Evolutionary conservation across 1,140 invertebrate species (phyloP), one percentile per base, ranked within the genome.

Genomic region (Aphelinus atriplicis): DNA sequence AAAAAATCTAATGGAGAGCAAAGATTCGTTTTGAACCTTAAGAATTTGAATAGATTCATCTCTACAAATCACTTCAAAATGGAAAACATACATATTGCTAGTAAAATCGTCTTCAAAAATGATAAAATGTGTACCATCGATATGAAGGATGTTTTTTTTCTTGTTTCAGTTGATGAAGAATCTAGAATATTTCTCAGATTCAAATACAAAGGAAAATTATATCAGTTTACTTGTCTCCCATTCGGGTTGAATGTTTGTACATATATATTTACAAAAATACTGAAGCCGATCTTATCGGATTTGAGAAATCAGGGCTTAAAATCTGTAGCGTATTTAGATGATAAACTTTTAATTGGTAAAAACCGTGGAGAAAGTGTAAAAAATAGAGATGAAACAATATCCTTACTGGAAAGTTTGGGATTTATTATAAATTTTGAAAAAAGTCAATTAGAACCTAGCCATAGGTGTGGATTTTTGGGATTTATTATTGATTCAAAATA

Each of bases 241-340:
- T 66, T 66, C 43, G 64, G 64, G 10, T 53, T 66, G 3, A 43
- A 45, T 43, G 1, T 53, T 51, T 6, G 47, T 53, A 53, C 64
- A 9, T 53, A 51, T 26, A 53, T 66, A 10, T 66, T 66, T 53
- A 66, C 64, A 3, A 66, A 66, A 66, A 26, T 66, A 9, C 6
- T 66, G 2, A 66, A 66, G 50, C 47, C 64, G 3, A 43, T 66
- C 3, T n/a, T 66, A 53, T n/a, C 4, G 2, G 3, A 51, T 10
- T 51, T 66, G 26, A 50, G 64, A 7, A 53, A 6, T 50, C 3
- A n/a, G 10, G 64, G 64, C 10, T 66, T 51, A 9, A 7, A 3
- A 3, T 51, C 48, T 3, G 26, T 42, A 3, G n/a, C 26, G 3
- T 66, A 66, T n/a, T 3, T 66, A 42, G 62, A 64, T 64, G 62